Evolutionary conservation across 2,113 vertebrate species (phyloP), one percentile per base, ranked within the genome.

Genomic region (Apistogramma diplotaenia): DNA sequence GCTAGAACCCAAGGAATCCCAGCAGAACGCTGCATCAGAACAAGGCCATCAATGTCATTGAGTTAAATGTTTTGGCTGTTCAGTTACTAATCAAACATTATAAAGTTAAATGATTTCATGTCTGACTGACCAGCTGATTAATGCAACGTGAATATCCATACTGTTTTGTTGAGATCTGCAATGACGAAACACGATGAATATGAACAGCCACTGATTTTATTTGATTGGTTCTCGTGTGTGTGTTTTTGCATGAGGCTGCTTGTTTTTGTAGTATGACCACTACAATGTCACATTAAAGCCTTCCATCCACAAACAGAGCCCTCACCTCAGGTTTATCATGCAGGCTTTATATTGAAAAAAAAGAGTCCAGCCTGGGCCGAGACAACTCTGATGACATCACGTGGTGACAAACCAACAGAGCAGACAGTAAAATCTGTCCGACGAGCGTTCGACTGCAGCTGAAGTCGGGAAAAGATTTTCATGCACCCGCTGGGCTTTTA

Each of bases 401-500:
- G 11, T 74, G 8, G 10, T 40, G 8, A 15, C 25, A 62, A 40
- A 27, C 62, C 12, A 62, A 56, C 23, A 19, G 8, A 8, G 46
- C 4, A 12, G 15, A 71, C 54, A 49, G 11, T 33, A 7, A 23
- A 51, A 67, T 29, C 0, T 11, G 21, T 40, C 16, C 40, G 15
- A 12, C 11, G 18, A 46, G 9, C 25, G 2, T 18, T 19, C 43
- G 35, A 1, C 21, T 21, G n/a, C 65, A 70, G 35, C 67, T 56
- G 7, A 70, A 55, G 40, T 67, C 62, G 0, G 62, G 37, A 16
- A 40, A 23, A 51, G 72, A 76, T 27, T 56, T 2, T 16, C 31
- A 13, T 57, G 11, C 16, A 67, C 74, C 74, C 49, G 46, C 18
- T 31, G 58, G 56, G 57, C 25, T 77, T 87, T 73, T 73, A 72